These are phyloP conservation scores for Bovichtus diacanthus DNA, from an alignment of 2,797 vertebrate species.

Conservation along the genomic window DNA sequence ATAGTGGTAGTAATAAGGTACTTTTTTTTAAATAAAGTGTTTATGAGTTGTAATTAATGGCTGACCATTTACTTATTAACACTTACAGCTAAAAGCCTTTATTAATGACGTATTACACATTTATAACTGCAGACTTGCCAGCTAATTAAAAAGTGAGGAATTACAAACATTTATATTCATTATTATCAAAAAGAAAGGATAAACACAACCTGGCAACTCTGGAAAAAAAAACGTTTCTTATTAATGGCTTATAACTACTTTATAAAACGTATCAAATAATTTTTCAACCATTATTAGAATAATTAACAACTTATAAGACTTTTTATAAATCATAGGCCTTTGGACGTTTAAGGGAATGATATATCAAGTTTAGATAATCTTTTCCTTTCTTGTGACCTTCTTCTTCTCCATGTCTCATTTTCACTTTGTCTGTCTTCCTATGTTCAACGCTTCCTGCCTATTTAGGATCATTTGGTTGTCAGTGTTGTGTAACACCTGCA, in stretches of 20 bases:
- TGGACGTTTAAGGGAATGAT: not conserved
- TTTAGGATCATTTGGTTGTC: not conserved
- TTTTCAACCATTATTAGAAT: too few species aligned
- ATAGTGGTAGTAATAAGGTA: not conserved
- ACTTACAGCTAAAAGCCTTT: not conserved
- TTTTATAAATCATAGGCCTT: too few species aligned
- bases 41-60: not conserved
- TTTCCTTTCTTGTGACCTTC: not conserved
- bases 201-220: not conserved
- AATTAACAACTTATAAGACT: too few species aligned
- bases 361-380: not conserved
- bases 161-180: not conserved
- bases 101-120: not conserved
- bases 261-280: not conserved
- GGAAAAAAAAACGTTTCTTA: not conserved
- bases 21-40: not conserved
- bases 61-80: not conserved
- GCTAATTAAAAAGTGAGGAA: not conserved
- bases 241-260: not conserved
- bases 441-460: not conserved
- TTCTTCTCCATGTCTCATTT: not conserved
- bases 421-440: not conserved
- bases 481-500: not conserved
- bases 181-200: not conserved
- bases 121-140: not conserved